These are phyloP conservation scores for Drosophila picticornis DNA, from an alignment of 2,888 invertebrate genomes.

Conservation along the genomic window DNA sequence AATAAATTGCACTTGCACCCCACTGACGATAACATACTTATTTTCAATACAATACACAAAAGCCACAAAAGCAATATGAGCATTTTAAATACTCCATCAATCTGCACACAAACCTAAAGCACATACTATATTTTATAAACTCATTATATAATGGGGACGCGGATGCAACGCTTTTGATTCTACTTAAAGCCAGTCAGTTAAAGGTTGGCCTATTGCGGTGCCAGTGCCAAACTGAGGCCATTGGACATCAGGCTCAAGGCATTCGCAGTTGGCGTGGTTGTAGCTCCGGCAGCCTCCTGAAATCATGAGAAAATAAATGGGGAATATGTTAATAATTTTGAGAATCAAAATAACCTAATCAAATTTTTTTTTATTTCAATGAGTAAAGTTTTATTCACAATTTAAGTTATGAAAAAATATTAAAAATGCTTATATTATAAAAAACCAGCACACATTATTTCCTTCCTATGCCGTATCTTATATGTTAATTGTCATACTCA, in stretches of 20 bases:
- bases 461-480: background rate
- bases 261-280: conserved; percentile 58
- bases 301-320: background rate
- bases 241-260: conserved; percentile 81
- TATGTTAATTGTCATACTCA: conserved; percentile 73
- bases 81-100: conserved; percentile 50
- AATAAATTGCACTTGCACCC: conserved; percentile 74
- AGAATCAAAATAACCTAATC: background rate
- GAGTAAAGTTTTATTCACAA: background rate
- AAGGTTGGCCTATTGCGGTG: conserved; percentile 70
- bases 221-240: conserved; percentile 82
- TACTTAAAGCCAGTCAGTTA: conserved; percentile 22
- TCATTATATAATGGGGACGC: conserved; percentile 9
- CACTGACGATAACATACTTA: conserved; percentile 27
- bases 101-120: conserved; percentile 16
- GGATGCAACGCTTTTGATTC: conserved; percentile 38
- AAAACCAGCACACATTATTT: background rate
- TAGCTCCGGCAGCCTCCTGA: conserved; percentile 60
- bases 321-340: background rate
- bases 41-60: conserved; percentile 32
- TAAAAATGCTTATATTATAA: background rate
- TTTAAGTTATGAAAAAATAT: background rate
- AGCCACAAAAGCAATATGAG: conserved; percentile 43
- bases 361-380: background rate
- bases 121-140: conserved; percentile 15